Evolutionary conservation across 2,113 vertebrate species (phyloP), one percentile per base, ranked within the genome.

Genomic region (Vidua macroura): DNA sequence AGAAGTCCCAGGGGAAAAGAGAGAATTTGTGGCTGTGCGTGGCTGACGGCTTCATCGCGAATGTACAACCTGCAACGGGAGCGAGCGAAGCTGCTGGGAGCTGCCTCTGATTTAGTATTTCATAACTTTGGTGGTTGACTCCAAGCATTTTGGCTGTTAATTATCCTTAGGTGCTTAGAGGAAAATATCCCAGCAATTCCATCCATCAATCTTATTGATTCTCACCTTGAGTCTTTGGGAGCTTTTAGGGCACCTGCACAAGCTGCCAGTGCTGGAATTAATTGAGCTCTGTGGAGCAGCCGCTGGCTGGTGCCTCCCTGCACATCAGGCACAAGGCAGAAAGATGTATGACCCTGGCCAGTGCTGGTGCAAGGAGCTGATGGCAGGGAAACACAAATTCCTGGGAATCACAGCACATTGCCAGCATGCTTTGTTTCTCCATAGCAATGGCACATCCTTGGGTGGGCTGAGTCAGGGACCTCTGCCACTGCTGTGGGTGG

Each of bases 21-120:
- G 74, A 69, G 70, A 79, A 91, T 86, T 88, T 77, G 92, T 0
- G 1, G 75, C 79, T 0, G 0, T 51, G 70, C 0, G 0, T 20
- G 24, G 70, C 28, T 83, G 75, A 90, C 66, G 67, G 72, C 51
- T 96, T 94, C 89, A 76, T 70, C 1, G 0, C 24, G 33, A 58
- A 66, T 6, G 8, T 39, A 27, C 46, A 83, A 37, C 55, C 67
- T 53, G 88, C 66, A 48, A 85, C 51, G 41, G 82, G 58, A 90
- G 52, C 0, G 0, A 84, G 64, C 0, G 0, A 78, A 68, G 52
- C 87, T 89, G 73, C 69, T 75, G 82, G 85, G 77, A 96, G 82
- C 79, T 86, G 75, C 72, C 46, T 93, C 90, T 90, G 88, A 95
- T 94, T 95, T 94, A 93, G 83, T 92, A 63, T 83, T 96, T 93